Evolutionary conservation across 2,113 vertebrate species (phyloP).

Genomic region (Lethenteron camtschaticum): DNA sequence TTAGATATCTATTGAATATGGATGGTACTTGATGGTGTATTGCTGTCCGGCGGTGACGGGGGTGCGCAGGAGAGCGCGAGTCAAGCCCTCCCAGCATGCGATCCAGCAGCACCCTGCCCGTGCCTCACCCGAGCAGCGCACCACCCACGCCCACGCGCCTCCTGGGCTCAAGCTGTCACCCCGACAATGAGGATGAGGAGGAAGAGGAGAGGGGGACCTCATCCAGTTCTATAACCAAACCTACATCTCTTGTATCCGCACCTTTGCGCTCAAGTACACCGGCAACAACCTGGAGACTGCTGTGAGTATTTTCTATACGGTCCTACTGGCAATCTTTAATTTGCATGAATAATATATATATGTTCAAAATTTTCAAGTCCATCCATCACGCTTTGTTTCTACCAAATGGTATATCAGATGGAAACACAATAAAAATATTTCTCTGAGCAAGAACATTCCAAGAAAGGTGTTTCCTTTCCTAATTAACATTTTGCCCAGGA

Average conservation of each 20-base stretch:
- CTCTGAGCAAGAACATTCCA: not conserved
- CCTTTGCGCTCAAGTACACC: slow-evolving; percentile 55
- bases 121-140: slow-evolving; percentile 40
- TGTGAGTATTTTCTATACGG: slow-evolving; percentile 22
- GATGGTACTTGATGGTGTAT: too few species aligned
- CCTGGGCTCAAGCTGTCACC: slow-evolving; percentile 8
- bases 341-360: not conserved
- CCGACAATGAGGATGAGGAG: slow-evolving; percentile 17
- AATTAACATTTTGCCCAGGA: too few species aligned
- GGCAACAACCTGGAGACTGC: slow-evolving; percentile 30
- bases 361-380: not conserved
- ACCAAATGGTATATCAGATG: slow-evolving; percentile 10
- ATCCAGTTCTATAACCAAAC: slow-evolving; percentile 81
- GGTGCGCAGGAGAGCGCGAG: too few species aligned
- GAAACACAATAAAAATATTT: not conserved
- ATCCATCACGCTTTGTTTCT: not conserved
- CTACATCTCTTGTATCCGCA: slow-evolving; percentile 55
- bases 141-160: slow-evolving; percentile 39
- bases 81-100: slow-evolving; percentile 27
- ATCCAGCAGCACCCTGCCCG: slow-evolving; percentile 49
- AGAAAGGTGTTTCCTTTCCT: too few species aligned
- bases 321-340: not conserved
- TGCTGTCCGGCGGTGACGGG: too few species aligned
- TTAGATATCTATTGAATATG: too few species aligned
- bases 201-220: slow-evolving; percentile 66